Base-by-base conservation (phyloP, 2,113 vertebrate genomes). In the Chrysemys picta region DNA sequence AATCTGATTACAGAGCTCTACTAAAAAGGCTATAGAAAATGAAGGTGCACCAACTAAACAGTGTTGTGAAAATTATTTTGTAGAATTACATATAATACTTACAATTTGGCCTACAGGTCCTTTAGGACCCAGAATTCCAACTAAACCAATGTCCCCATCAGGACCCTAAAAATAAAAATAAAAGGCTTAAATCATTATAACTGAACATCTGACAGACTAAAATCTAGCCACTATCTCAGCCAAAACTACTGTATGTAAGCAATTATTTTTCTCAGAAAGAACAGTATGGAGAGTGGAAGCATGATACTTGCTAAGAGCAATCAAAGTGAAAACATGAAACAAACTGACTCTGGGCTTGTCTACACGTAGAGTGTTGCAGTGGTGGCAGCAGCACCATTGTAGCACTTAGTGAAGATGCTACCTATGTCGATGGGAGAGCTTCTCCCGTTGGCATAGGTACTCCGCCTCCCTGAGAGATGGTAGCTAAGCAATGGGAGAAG, bases 91-190 rank as follows among this genome's bases (percentile, higher is more conserved):
- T 38, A 89, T 75, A 72, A 84, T 19, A 98, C 99, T 99, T 98
- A 99, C 99, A 97, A 98, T 90, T 94, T 98, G 97, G 35, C 99
- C 99, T 81, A 87, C 14, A 25, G 99, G 99, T 87, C 99, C 99
- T 98, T 99, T 99, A 0, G 99, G 99, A 84, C 99, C 99, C 90
- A 98, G 97, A 95, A 99, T 98, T 95, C 99, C 99, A 96, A 91
- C 95, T 25, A 98, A 96, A 83, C 99, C 99, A 78, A 98, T 42
- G 96, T 99, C 99, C 57, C 99, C 99, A 80, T 96, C 96, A 42
- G 99, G 99, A 57, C 99, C 99, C 99, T 99, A 96, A 92, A 98
- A 91, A 94, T 31, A 50, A 93, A 93, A 94, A 93, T 76, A 11
- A 84, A 94, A 96, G 65, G 29, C 9, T 82, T 95, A 80, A 94